Evolutionary conservation across 2,797 vertebrate species (phyloP), one percentile per base, ranked within the genome.

Genomic region (Arremon brunneinucha): DNA sequence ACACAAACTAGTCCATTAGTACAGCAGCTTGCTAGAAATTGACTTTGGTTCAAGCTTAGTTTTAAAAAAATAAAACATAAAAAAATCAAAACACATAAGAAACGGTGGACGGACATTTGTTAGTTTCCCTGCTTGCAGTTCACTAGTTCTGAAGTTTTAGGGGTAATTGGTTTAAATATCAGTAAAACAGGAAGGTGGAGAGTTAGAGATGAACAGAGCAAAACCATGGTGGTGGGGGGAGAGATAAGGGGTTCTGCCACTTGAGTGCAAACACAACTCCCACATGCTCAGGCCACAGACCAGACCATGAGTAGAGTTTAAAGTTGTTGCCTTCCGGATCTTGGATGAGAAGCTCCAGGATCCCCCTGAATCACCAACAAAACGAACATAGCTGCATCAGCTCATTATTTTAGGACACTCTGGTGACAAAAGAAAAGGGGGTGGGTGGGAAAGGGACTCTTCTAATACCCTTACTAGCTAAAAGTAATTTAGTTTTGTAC

Each of bases 31-130:
- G 98, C 98, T 99, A 99, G 98, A 98, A 99, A 99, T 99, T 98
- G 98, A 99, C 99, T 99, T 99, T 99, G 99, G 99, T 99, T 99
- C 98, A 99, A 99, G 99, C 99, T 99, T 99, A 97, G 97, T 99
- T 98, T 98, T 97, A 98, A 98, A 99, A 99, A 99, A 98, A 98
- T 99, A 97, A 97, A 96, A 96, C 96, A 97, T 92, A 97, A 96
- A 95, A 97, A 97, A 96, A 95, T 94, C 96, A 95, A 97, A 96
- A 96, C 95, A 98, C 96, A 94, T 96, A 95, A 96, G 96, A 97
- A 95, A 97, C 83, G 93, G 96, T 97, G 96, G 97, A 97, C 96
- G 97, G 97, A 98, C 96, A 97, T 97, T 97, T 97, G 97, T 97
- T 97, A 97, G 95, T 97, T 97, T 97, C 98, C 98, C 98, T 98